Base-by-base conservation (phyloP, 2,113 vertebrate species). In the Daphoenositta chrysoptera region DNA sequence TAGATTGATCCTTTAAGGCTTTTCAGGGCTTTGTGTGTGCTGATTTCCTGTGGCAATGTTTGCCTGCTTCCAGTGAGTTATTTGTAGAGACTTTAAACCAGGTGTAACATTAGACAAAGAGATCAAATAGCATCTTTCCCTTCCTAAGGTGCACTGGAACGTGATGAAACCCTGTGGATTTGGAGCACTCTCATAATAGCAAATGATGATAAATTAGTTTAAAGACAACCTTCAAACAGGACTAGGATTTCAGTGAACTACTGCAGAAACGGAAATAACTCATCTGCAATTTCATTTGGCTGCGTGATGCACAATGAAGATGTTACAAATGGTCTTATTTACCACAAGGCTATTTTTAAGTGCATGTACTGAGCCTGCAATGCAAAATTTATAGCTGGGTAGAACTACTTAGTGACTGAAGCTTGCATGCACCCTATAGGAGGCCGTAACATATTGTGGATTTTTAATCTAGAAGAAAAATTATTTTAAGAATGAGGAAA, bases 71-170 rank as follows among this genome's bases (percentile, higher is more conserved):
- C 75, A 72, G 15, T 65, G 86, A 89, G 63, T 21, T 87, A 28
- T 94, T 90, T 94, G 56, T 95, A 94, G 58, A 63, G 35, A 87
- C 75, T 94, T 93, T 75, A 90, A 93, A 79, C 54, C 61, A 77
- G 21, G 56, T 42, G 82, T 77, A 94, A 80, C 64, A 35, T 95
- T 75, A 96, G 44, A 89, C 33, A 22, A 31, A 61, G 64, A 65
- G 83, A 89, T 45, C 13, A 14, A 66, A 71, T 79, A 47, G 20
- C 13, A 0, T 84, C 28, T 84, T 47, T 88, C 21, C 60, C n/a
- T 90, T 95, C 69, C 28, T 61, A 69, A 84, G 50, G 28, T 31
- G 75, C 31, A 16, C 15, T 79, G 53, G 33, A 93, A 48, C 71
- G 44, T 83, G 51, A 70, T 93, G 51, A 95, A 96, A 75, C 20